These are phyloP conservation scores for Eclectus roratus DNA, from an alignment of 2,113 vertebrate genomes.

Conservation along the genomic window DNA sequence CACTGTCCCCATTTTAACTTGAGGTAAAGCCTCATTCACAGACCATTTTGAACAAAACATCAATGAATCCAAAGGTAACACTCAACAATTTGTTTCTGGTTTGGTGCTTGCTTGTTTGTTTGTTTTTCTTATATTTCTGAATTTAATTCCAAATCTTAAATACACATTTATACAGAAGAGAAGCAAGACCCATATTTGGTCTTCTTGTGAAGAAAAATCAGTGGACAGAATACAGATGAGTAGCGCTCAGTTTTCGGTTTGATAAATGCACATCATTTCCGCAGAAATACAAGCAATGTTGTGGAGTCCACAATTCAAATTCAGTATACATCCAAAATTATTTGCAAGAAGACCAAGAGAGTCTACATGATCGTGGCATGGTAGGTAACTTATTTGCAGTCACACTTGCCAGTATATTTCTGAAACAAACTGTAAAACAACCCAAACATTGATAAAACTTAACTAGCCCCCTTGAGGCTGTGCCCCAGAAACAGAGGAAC, in stretches of 20 bases:
- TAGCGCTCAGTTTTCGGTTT: neutral
- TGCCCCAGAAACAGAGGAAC: neutral
- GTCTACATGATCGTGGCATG: neutral
- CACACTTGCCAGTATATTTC: neutral
- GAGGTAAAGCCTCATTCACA: neutral
- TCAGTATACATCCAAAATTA: neutral
- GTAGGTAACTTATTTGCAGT: neutral
- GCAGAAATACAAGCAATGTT: neutral
- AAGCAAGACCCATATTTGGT: neutral
- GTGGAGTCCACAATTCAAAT: neutral
- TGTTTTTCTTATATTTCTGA: neutral
- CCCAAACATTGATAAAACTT: neutral
- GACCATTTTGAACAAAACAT: neutral
- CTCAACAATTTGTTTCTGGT: neutral
- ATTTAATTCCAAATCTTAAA: neutral
- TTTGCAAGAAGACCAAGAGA: neutral
- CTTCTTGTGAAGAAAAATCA: neutral
- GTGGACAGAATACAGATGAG: neutral
- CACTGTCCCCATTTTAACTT: neutral
- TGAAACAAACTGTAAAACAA: neutral
- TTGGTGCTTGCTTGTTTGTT: neutral
- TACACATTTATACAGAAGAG: neutral
- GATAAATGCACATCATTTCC: neutral
- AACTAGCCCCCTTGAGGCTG: neutral
- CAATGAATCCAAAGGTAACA: neutral